phyloP scores from a whole-genome alignment of 2,888 invertebrate genomes.

The Calameuta idolon region DNA sequence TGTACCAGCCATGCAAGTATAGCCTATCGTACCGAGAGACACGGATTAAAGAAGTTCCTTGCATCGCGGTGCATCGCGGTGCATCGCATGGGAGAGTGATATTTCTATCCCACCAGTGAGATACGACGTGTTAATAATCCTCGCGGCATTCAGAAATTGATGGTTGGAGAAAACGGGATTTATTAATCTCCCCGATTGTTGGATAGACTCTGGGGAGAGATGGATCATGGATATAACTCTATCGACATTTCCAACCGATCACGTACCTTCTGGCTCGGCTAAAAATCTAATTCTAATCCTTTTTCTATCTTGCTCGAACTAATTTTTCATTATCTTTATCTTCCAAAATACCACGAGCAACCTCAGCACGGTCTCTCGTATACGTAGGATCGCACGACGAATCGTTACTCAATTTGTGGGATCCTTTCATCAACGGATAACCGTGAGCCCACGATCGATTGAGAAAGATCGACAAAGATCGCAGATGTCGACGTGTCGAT shows the following conservation, averaged over 20 bases:
- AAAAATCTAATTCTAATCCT: background rate
- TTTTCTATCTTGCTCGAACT: background rate
- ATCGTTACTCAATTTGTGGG: background rate
- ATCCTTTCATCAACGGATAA: background rate
- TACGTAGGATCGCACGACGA: background rate
- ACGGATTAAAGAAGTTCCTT: slow-evolving; percentile 23
- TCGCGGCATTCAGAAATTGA: slow-evolving; percentile 49
- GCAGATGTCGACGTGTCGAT: slow-evolving; percentile 48
- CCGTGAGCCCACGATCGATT: slow-evolving; percentile 15
- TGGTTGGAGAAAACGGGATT: slow-evolving; percentile 55
- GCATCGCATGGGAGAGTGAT: slow-evolving; percentile 45
- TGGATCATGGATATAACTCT: slow-evolving; percentile 32
- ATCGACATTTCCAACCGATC: slow-evolving; percentile 34
- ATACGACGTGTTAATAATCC: slow-evolving; percentile 53
- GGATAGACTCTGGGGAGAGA: slow-evolving; percentile 26
- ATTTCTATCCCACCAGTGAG: slow-evolving; percentile 48
- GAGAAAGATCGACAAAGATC: slow-evolving; percentile 45
- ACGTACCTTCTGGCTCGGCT: background rate
- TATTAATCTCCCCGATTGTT: slow-evolving; percentile 54
- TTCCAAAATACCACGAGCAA: background rate
- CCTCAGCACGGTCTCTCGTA: background rate
- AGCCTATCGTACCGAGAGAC: slow-evolving; percentile 10
- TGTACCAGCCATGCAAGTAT: slow-evolving; percentile 6
- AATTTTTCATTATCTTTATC: background rate
- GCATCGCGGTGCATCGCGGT: slow-evolving; percentile 17